Percentiles rank a stretch among this genome's conserved stretches.
phyloP scores from a whole-genome alignment of 1,140 invertebrate genomes.

The Tenebrio molitor region DNA sequence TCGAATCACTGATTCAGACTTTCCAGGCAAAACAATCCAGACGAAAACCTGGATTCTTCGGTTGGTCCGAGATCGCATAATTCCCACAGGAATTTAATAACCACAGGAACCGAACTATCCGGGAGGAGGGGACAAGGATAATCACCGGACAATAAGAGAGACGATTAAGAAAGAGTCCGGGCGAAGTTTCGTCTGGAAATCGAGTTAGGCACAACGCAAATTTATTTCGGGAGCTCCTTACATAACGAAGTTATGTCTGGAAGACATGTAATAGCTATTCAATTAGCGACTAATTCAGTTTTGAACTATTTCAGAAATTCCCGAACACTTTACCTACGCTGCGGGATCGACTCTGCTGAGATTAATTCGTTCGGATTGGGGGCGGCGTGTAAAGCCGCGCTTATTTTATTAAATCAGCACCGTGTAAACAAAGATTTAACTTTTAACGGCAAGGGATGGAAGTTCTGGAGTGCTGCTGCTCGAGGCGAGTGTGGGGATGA shows the following conservation, averaged over 20 bases:
- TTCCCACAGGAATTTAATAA: background rate
- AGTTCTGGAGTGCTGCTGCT: too few relatives aligned
- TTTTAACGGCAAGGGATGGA: background rate
- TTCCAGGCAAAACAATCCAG: too few relatives aligned
- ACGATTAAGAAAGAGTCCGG: background rate
- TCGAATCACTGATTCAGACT: background rate
- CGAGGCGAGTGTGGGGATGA: background rate
- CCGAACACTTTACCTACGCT: background rate
- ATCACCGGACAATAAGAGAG: background rate
- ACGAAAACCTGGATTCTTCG: too few relatives aligned
- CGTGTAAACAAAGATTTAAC: background rate
- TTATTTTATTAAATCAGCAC: background rate
- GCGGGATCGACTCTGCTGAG: background rate
- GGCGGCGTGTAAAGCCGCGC: background rate
- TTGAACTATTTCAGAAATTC: conserved; percentile 4
- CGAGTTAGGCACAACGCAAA: background rate
- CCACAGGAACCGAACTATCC: background rate
- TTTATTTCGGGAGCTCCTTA: too few relatives aligned
- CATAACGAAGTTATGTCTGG: background rate
- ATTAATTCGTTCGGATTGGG: background rate
- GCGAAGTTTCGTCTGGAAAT: background rate
- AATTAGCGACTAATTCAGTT: background rate
- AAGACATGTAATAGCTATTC: background rate
- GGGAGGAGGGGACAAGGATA: background rate
- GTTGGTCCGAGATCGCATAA: background rate